Base-by-base conservation (phyloP, 2,797 vertebrate genomes). In the Aplochiton taeniatus region DNA sequence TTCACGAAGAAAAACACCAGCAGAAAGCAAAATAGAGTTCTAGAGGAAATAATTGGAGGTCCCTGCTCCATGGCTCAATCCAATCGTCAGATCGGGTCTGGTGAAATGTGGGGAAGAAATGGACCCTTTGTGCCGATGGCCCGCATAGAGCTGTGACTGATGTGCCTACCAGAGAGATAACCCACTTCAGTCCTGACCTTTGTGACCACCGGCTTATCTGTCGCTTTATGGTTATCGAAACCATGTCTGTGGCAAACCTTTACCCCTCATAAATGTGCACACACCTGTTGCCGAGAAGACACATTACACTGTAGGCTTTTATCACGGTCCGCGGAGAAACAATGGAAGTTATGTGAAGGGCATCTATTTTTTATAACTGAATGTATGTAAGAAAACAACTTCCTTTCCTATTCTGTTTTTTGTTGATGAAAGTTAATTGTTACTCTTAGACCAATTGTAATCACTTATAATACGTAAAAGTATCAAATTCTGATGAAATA, bases 1-100 rank as follows among this genome's bases (percentile, higher is more conserved):
- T 66, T 65, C 0, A 71, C 74, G 50, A 87, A 63, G 18, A 82
- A 49, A 51, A 82, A 48, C 66, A 89, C 51, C 47, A 83, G 31
- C 1, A 89, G 41, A 12, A 87, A 61, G 53, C 68, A 50, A 19
- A 85, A 45, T 58, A 42, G 18, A 1, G 45, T 81, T 68, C 58
- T 75, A 17, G 57, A 20, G 13, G 57, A 54, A 53, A 77, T 62
- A 31, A 46, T 19, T 17, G 57, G 58, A 61, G 44, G 19, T 66
- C 71, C 63, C 48, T 67, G 53, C 47, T 87, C 86, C 86, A 88
- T 89, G 70, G 78, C 68, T 70, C 12, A 0, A 57, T 64, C 56
- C 0, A 17, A 65, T 44, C 9, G 74, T 69, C 58, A 53, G 19
- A 66, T 73, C 66, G 72, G 72, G 67, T 41, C 46, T 64, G 44